Base-by-base conservation (phyloP, 2,797 vertebrate genomes). In the Typhlichthys eigenmanni region DNA sequence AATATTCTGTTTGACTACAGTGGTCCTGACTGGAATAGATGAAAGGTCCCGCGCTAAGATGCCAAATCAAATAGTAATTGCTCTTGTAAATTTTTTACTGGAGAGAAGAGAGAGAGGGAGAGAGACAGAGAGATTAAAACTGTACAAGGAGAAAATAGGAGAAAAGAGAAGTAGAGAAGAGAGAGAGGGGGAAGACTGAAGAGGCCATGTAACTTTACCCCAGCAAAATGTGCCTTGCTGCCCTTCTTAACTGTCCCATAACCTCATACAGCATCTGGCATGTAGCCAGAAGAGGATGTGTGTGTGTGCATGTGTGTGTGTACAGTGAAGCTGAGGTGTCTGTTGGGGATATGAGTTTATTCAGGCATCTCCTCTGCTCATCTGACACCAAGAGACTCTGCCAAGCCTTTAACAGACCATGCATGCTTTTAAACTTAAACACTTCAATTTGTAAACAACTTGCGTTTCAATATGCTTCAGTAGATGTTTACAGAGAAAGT, bases 201-300 rank as follows among this genome's bases (percentile, higher is more conserved):
- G 61, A 77, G 53, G 64, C 68, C 68, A 67, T 87, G 87, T 76
- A 90, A 91, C 83, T 75, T 71, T 83, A 90, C 73, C 74, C 68
- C 66, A 34, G 58, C 69, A 74, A 89, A 90, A 91, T 90, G 82
- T 90, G 89, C 87, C 90, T 88, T 78, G 69, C 71, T 58, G 85
- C 79, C 87, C 85, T 90, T 87, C 76, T 68, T 60, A 68, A 68
- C 81, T 72, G 85, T 85, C 79, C 78, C 76, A 69, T 60, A 78
- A 75, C 77, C 67, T 74, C 60, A 82, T 69, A 72, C 78, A 67
- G 49, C 29, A 43, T 0, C 13, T 72, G 84, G 79, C 73, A 49
- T 54, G 55, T 10, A 53, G 75, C 78, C 87, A 84, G 72, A 64
- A 43, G 46, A 10, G 34, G 6, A 57, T 70, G 66, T 69, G 56